Percentiles rank a stretch among this genome's conserved stretches.
Evolutionary conservation across 2,888 invertebrate genomes (phyloP).

Genomic region (Busseola fusca): DNA sequence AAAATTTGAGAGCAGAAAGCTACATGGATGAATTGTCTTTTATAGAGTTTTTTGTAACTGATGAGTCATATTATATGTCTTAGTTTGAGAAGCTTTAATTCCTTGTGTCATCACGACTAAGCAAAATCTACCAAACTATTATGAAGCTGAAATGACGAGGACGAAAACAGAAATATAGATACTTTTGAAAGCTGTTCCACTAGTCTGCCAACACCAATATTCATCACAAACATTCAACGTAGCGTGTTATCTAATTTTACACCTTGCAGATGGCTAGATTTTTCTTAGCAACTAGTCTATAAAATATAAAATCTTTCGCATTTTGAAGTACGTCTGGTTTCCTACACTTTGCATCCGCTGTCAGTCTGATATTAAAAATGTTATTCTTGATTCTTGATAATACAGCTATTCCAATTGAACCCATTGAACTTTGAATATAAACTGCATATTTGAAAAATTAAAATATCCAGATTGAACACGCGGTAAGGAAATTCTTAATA

Average conservation of each 20-base stretch:
- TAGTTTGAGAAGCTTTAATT: neutral
- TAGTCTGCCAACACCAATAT: constrained; percentile 19
- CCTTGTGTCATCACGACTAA: neutral
- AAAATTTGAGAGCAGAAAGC: neutral
- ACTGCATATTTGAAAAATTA: constrained; percentile 16
- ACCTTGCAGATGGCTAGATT: constrained; percentile 39
- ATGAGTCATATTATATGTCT: neutral
- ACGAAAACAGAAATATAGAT: neutral
- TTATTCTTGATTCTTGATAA: constrained; percentile 27
- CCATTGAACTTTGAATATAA: constrained; percentile 41
- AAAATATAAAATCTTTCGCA: constrained; percentile 21
- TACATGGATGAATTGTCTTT: neutral
- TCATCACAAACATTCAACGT: constrained; percentile 6
- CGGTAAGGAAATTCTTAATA: constrained; percentile 8
- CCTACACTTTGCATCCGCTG: constrained; percentile 22
- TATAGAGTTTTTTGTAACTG: neutral
- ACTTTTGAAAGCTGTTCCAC: neutral
- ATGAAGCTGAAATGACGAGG: neutral
- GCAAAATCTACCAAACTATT: neutral
- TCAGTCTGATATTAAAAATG: constrained; percentile 31
- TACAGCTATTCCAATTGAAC: constrained; percentile 33
- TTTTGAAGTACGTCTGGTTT: constrained; percentile 11
- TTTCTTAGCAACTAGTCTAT: constrained; percentile 29
- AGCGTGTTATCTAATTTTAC: constrained; percentile 28
- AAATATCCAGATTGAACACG: constrained; percentile 8